Evolutionary conservation across 53 echinoderm and acorn worm genomes (phyloP), one percentile per base, ranked within the genome.

Genomic region (Echinarachnius parma): DNA sequence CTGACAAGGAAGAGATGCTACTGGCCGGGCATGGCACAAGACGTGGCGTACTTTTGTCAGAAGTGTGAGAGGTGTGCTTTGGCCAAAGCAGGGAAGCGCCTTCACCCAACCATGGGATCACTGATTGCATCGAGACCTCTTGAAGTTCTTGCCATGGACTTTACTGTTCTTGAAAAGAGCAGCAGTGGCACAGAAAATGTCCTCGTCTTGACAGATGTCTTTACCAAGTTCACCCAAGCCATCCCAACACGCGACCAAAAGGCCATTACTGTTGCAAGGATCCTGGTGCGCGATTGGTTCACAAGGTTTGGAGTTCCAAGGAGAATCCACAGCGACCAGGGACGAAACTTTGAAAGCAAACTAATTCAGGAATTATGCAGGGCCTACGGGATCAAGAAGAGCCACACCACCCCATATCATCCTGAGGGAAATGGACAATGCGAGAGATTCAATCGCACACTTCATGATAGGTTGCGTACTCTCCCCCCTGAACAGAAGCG

Each of bases 281-380:
- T 60, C 4, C 48, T 84, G 10, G 78, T 78, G 18, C 62, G 77
- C 10, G 75, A 92, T 0, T 92, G 87, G 84, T 92, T 92, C 59
- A 75, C 78, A 5, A 76, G 74, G 4, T 87, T 81, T 61, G 87
- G 87, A 3, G 62, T 92, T 2, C 92, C 87, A 9, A 29, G 27
- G 8, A 50, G 75, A 19, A 47, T 84, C 34, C 92, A 88, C 37
- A 84, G 84, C 29, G 92, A 92, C 60, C 92, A 92, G 44, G 87
- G 92, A 4, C 42, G 79, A 14, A 87, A 87, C 64, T 92, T 92
- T 24, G 92, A 92, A 53, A 84, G 87, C 24, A 45, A 28, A 1
- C 26, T 92, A 47, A 81, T 88, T 24, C 45, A 28, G 31, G 63
- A 86, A 2, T 37, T 86, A 13, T 86, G 86, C 30, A 0, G 25